Base-by-base conservation (phyloP, 2,797 vertebrate genomes). In the Sylvia borin region DNA sequence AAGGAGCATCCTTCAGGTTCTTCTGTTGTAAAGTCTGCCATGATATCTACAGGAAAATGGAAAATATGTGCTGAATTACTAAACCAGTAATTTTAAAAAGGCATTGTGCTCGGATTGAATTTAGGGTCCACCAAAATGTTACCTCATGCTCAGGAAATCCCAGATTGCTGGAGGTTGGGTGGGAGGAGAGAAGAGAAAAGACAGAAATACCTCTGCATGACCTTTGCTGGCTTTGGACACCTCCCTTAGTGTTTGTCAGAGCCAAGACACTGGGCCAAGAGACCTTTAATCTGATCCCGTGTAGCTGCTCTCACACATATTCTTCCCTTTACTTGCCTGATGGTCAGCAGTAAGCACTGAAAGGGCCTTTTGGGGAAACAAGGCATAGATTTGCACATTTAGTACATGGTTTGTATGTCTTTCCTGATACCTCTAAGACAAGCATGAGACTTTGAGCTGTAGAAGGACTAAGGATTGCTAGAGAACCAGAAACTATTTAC, bases 141-240 rank as follows among this genome's bases (percentile, higher is more conserved):
- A 61, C 22, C 2, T 80, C 5, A 0, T 32, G 27, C 42, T 88
- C 76, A 93, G 85, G 79, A 97, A 95, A 92, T 93, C 47, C 53
- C 54, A 65, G n/a, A 47, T 68, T 71, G 8, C 58, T 95, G 22
- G n/a, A 90, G 18, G 3, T 27, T 74, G 17, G 21, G 27, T 81
- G 31, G 43, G 20, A 85, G 62, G 31, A 96, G 40, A 74, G 24
- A 85, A 96, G 40, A 74, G 24, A 85, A 66, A 91, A 93, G 57
- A 50, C 11, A 5, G 22, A 92, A 87, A 80, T 90, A 83, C 51
- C 70, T 90, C 75, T 84, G 34, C 17, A 19, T 2, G 16, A 80
- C 65, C 68, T 92, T 67, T 25, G 1, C 26, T 71, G 87, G 42
- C 34, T 95, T 48, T 64, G 17, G 36, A 64, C 2, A 0, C 5